These are phyloP conservation scores for Phyllopteryx taeniolatus DNA, from an alignment of 2,113 vertebrate species.

Conservation along the genomic window DNA sequence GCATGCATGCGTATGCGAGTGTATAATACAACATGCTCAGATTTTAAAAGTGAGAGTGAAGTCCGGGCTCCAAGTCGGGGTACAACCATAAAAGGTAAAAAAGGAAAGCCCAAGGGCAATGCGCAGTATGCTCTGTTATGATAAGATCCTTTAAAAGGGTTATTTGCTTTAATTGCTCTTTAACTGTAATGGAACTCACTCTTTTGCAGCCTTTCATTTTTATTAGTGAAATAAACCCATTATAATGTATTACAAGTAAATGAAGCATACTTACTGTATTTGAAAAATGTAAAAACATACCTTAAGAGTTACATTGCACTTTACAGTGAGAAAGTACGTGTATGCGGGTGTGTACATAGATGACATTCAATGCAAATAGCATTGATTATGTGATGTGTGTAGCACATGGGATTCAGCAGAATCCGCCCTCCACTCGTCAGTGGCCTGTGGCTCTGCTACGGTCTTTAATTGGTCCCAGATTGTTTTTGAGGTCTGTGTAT, in stretches of 20 bases:
- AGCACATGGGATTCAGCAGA: constrained; percentile 53
- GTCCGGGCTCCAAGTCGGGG: constrained; percentile 28
- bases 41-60: constrained; percentile 42
- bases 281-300: neutral
- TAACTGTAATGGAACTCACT: constrained; percentile 23
- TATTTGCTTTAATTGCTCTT: constrained; percentile 24
- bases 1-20: constrained; percentile 4
- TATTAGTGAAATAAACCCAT: neutral
- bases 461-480: constrained; percentile 73
- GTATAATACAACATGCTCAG: constrained; percentile 25
- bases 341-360: neutral
- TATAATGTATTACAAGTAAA: no score
- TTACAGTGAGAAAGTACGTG: neutral
- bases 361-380: constrained; percentile 20
- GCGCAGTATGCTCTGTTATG: constrained; percentile 22
- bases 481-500: constrained; percentile 64
- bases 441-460: constrained; percentile 66
- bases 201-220: constrained; percentile 19
- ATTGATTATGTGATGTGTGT: constrained; percentile 17
- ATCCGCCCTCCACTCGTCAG: constrained; percentile 46
- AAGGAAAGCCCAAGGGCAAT: constrained; percentile 26
- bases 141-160: constrained; percentile 39
- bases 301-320: no score
- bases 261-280: neutral
- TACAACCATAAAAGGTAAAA: constrained; percentile 61